phyloP scores from a whole-genome alignment of 37 sponge, comb jelly and placozoan species.

The Cladorhizidae sp. region DNA sequence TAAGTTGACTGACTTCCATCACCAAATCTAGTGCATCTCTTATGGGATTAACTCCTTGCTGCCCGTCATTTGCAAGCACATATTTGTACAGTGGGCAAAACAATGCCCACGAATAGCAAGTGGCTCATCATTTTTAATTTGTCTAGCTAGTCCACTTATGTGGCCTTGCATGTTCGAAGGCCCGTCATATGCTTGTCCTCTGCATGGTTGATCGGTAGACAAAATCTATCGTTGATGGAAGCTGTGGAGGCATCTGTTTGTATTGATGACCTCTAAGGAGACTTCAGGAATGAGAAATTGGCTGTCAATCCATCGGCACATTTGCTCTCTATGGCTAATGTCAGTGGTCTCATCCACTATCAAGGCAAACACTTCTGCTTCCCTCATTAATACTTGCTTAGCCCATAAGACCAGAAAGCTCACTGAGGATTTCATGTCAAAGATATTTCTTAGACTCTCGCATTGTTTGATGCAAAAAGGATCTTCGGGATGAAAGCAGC shows the following conservation, averaged over 20 bases:
- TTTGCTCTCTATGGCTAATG: neutral
- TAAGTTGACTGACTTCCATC: too few species aligned
- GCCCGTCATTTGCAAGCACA: too few species aligned
- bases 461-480: constrained; percentile 25
- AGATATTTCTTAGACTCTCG: constrained; percentile 21
- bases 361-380: constrained; percentile 34
- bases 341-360: constrained; percentile 72
- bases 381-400: constrained; percentile 28
- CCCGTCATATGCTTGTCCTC: constrained; percentile 71
- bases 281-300: constrained; percentile 48
- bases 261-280: too few species aligned
- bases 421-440: constrained; percentile 52
- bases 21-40: too few species aligned
- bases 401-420: constrained; percentile 45
- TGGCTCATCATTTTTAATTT: constrained; percentile 10
- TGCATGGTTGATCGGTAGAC: constrained; percentile 11
- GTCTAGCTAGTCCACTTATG: constrained; percentile 41
- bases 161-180: constrained; percentile 63
- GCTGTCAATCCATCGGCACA: constrained; percentile 65
- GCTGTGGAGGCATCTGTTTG: constrained; percentile 37
- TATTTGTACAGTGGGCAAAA: too few species aligned
- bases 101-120: neutral
- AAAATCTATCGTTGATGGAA: neutral
- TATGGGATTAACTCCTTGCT: too few species aligned
- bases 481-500: constrained; percentile 27